Base-by-base conservation (phyloP, 2,888 invertebrate species). In the Notodonta dromedarius region DNA sequence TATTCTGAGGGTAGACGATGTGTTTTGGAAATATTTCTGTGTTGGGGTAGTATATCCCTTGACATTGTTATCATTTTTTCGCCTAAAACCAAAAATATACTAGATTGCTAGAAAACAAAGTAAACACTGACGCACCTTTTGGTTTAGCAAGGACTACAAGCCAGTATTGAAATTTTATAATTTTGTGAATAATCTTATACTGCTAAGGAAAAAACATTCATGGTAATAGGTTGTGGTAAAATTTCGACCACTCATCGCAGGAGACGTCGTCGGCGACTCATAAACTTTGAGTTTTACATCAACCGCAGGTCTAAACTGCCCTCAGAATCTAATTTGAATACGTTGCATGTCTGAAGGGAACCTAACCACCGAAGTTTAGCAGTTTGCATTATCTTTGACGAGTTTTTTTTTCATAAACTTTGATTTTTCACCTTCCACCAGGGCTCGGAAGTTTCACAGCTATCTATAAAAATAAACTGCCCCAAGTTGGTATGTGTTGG, bases 381-480 rank as follows among this genome's bases (percentile, higher is more conserved):
- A 74, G 73, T 80, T 76, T 70, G 68, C 78, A 74, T 76, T 70
- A 77, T 71, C 70, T 71, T 65, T 66, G 48, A 51, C 56, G 64
- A 63, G 59, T 69, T 60, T 64, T 54, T 69, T 60, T 64, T 70
- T 63, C 67, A 70, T 63, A 71, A 77, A 71, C 77, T 76, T 76
- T 73, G 78, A 79, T 79, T 82, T 76, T 78, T 76, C 75, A 78
- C 74, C 76, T 78, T 63, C 70, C 68, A 65, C 63, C 65, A 66
- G 68, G 70, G 76, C 72, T 75, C 69, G 24, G 65, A 73, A 81
- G 73, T 74, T 81, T 71, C 63, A 60, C 69, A 62, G 70, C 67
- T 69, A 69, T 75, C 74, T 76, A 74, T 76, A 79, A 77, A 79
- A 79, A 78, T 75, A 77, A 78, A 76, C 72, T 70, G 77, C 14